Base-by-base conservation (phyloP, 2,797 vertebrate genomes). In the Enteromius anoplus region DNA sequence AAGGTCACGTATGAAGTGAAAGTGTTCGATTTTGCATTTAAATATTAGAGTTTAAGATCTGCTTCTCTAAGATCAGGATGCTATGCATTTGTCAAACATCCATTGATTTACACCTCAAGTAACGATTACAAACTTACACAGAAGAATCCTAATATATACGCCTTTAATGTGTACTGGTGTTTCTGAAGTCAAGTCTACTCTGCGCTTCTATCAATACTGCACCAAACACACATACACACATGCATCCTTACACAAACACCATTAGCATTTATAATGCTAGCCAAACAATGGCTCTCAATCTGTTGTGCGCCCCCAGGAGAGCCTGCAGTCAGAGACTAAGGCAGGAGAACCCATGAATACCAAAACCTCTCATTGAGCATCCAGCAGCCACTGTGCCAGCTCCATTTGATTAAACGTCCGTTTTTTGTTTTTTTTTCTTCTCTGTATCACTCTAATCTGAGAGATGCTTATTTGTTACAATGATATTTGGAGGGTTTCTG, bases 181-280 rank as follows among this genome's bases (percentile, higher is more conserved):
- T 65, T 65, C 29, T 47, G 11, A 60, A 37, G n/a, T 65, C 60
- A 55, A 8, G 40, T 23, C 29, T 23, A 34, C 40, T 60, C 5
- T 40, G 69, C 37, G 69, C 23, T 77, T 77, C 40, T 58, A 60
- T 77, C 81, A 83, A 58, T 68, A 60, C 69, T 37, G 14, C 51
- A 62, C 45, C 34, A 78, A 58, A 47, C 65, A 65, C 40, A 79
- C 75, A 64, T 12, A 75, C 78, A 75, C 75, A 77, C 71, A 64
- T n/a, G n/a, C 34, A 45, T 53, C 19, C 58, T 49, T 47, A 34
- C 62, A 77, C 75, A 83, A 68, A 83, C 81, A 60, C 12, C 73
- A 82, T 82, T 79, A 87, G 80, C 82, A 88, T 85, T 78, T 88
- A 75, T 86, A 86, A 86, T 85, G 69, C 75, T 69, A 65, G 68